Conservation (phyloP, 2,888 invertebrate genomes). For the Philaethria dido region DNA sequence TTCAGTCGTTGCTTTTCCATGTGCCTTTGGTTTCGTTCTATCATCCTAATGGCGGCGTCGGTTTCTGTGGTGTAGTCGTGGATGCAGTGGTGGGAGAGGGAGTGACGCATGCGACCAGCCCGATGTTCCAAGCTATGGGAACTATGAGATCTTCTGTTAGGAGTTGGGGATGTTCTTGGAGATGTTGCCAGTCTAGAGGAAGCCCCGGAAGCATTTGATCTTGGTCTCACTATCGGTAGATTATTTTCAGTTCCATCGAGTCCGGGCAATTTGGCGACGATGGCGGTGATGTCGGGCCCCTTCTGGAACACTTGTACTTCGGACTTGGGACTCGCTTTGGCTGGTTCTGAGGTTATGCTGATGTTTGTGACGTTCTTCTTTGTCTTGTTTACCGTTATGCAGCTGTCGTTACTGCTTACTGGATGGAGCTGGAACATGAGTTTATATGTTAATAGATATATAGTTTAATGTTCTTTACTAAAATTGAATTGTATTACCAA, state of each 20-base stretch:
- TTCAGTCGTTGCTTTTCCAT: slow-evolving; percentile 83
- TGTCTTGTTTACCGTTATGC: slow-evolving; percentile 83
- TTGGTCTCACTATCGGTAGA: slow-evolving; percentile 79
- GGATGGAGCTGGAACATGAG: slow-evolving; percentile 64
- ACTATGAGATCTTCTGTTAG: slow-evolving; percentile 71
- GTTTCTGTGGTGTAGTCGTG: slow-evolving; percentile 85
- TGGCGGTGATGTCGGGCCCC: slow-evolving; percentile 90
- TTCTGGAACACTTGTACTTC: slow-evolving; percentile 89
- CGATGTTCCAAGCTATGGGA: slow-evolving; percentile 77
- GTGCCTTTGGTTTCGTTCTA: slow-evolving; percentile 84
- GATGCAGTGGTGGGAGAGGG: slow-evolving; percentile 77
- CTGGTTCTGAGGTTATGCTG: slow-evolving; percentile 85
- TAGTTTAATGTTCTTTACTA: background rate
- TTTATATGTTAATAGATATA: too few relatives aligned
- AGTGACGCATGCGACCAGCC: slow-evolving; percentile 70
- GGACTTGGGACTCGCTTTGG: slow-evolving; percentile 74
- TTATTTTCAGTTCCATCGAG: slow-evolving; percentile 74
- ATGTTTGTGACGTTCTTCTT: slow-evolving; percentile 88
- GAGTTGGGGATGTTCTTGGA: slow-evolving; percentile 62
- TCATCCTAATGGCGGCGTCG: slow-evolving; percentile 82
- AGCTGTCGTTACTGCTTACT: slow-evolving; percentile 69
- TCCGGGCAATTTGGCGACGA: slow-evolving; percentile 86
- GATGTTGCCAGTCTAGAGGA: slow-evolving; percentile 78
- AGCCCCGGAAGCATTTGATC: slow-evolving; percentile 82
- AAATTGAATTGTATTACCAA: background rate